Conservation (phyloP, 2,888 invertebrate species). For the Therioaphis trifolii region DNA sequence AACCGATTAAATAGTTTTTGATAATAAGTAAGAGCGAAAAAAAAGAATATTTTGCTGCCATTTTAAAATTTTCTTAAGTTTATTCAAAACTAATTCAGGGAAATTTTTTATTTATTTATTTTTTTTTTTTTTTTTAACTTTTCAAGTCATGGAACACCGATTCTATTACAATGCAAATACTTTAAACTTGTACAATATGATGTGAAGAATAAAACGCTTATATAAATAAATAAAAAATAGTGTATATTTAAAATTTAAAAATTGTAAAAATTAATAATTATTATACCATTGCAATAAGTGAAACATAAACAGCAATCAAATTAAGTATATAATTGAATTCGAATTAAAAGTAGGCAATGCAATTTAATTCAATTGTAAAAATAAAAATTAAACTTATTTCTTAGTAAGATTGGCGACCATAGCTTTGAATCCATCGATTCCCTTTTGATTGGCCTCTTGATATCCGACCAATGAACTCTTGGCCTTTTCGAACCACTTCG, state of each 20-base stretch:
- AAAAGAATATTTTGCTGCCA: no score
- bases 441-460: conserved; percentile 69
- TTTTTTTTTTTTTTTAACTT: no score
- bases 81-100: no score
- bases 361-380: background rate
- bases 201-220: no score
- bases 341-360: background rate
- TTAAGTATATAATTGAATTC: background rate
- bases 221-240: background rate
- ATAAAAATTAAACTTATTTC: conserved; percentile 59
- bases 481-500: conserved; percentile 74
- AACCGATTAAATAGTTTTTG: no score
- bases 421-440: conserved; percentile 65
- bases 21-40: no score
- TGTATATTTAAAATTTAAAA: conserved; percentile 24
- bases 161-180: background rate
- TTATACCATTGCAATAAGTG: background rate
- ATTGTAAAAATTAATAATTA: conserved; percentile 21
- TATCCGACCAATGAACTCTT: conserved; percentile 74
- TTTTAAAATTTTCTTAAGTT: no score
- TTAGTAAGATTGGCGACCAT: conserved; percentile 65
- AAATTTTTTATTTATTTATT: no score
- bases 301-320: conserved; percentile 2
- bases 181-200: background rate
- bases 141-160: no score